phyloP scores from a whole-genome alignment of 2,113 vertebrate genomes.

The Alethe diademata region DNA sequence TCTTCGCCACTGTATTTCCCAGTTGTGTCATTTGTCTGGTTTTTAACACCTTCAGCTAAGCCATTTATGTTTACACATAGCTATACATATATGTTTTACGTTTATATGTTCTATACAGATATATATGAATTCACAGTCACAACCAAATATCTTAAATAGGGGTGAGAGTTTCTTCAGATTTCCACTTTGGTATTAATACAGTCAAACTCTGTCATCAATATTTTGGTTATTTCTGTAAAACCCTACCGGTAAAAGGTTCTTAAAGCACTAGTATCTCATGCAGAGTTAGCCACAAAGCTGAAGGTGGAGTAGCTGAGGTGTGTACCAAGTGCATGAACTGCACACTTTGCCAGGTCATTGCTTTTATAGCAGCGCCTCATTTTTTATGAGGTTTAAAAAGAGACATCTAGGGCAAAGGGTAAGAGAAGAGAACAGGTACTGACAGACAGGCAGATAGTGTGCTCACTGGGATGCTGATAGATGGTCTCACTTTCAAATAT shows the following conservation, averaged over 20 bases:
- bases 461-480: neutral
- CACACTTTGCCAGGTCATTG: neutral
- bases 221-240: neutral
- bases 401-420: neutral
- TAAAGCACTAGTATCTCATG: neutral
- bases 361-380: neutral
- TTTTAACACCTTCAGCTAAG: neutral
- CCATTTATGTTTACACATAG: neutral
- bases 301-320: neutral
- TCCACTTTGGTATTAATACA: neutral
- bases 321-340: neutral
- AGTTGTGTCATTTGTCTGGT: neutral
- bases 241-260: neutral
- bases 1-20: neutral
- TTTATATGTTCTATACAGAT: neutral
- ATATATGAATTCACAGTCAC: neutral
- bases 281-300: neutral
- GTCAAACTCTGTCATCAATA: neutral
- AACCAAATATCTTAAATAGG: neutral
- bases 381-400: constrained; percentile 20
- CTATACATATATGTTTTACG: neutral
- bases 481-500: neutral
- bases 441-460: neutral
- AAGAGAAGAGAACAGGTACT: neutral
- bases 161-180: neutral